These are phyloP conservation scores for Lophotis ruficrista DNA, from an alignment of 2,113 vertebrate genomes.

Conservation along the genomic window DNA sequence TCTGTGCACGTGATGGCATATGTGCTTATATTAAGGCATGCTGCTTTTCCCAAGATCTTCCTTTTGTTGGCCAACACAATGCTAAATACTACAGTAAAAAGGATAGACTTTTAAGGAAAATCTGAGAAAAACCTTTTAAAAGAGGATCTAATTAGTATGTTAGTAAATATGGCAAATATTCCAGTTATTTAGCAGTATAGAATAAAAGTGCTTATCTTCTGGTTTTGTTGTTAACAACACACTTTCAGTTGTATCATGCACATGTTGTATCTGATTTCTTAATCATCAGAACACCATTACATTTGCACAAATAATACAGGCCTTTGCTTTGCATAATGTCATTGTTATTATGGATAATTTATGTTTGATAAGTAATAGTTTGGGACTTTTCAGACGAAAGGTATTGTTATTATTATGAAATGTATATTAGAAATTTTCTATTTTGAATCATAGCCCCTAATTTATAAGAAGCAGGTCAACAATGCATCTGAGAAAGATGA, in stretches of 20 bases:
- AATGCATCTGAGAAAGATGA: background rate
- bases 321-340: background rate
- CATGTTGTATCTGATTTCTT: background rate
- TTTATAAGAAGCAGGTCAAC: background rate
- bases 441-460: background rate
- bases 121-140: background rate
- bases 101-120: background rate
- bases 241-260: background rate
- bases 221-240: background rate
- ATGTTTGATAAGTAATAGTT: background rate
- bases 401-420: background rate
- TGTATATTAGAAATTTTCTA: background rate
- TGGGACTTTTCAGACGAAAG: background rate
- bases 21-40: background rate
- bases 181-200: background rate
- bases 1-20: background rate
- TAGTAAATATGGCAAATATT: background rate
- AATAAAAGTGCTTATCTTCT: background rate
- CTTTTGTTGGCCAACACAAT: background rate
- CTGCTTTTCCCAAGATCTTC: background rate
- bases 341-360: background rate
- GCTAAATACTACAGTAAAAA: background rate
- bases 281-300: background rate
- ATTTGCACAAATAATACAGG: background rate
- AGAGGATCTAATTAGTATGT: background rate